Evolutionary conservation across 1,140 invertebrate species (phyloP).

Genomic region (Magallana angulata): DNA sequence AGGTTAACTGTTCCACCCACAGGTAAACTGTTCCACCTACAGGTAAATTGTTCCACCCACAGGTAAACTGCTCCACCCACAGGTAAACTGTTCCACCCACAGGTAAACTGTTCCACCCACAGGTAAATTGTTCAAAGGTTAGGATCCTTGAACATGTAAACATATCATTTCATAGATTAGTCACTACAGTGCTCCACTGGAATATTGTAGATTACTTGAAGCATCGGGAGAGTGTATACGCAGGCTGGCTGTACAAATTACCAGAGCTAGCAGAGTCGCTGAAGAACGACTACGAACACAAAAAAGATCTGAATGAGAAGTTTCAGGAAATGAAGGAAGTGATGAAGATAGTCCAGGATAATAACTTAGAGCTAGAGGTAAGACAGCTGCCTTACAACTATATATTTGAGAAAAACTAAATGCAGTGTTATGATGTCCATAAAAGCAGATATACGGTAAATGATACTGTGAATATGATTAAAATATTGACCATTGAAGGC

Average conservation of each 20-base stretch:
- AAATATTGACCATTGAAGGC: no score
- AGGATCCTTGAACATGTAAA: neutral
- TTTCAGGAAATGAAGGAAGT: conserved; percentile 39
- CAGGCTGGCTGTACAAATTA: conserved; percentile 10
- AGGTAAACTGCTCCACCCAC: no score
- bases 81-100: no score
- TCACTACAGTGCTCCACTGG: no score
- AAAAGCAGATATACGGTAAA: no score
- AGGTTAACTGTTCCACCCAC: no score
- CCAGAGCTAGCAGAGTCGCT: conserved; percentile 39
- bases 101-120: neutral
- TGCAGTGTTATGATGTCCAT: no score
- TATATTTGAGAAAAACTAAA: no score
- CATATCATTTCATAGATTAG: no score
- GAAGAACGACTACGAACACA: conserved; percentile 38
- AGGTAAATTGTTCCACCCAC: no score
- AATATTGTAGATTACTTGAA: neutral
- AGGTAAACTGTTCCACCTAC: no score
- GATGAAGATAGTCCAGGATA: conserved; percentile 36
- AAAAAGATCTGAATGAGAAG: conserved; percentile 33
- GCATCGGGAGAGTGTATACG: conserved; percentile 23
- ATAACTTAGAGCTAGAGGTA: conserved; percentile 47
- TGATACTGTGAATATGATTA: no score
- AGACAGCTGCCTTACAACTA: neutral
- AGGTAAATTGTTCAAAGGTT: neutral